Percentiles rank a stretch among this genome's conserved stretches.
phyloP scores from a whole-genome alignment of 2,888 invertebrate genomes.

The Cepaea hortensis region DNA sequence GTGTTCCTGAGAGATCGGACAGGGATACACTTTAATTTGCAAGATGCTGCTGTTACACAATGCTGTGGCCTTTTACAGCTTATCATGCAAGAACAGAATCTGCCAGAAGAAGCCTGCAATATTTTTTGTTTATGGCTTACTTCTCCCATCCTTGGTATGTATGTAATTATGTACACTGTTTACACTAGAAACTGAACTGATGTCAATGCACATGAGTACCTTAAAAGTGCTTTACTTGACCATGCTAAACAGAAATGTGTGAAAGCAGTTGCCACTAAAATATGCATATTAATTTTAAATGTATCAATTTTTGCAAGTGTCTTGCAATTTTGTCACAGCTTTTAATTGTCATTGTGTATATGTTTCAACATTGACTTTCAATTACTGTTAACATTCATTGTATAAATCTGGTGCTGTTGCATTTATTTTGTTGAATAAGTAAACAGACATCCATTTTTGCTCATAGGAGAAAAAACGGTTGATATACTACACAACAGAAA shows the following conservation, averaged over 20 bases:
- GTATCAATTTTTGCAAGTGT: no score
- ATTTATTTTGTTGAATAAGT: no score
- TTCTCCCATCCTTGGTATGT: conserved; percentile 87
- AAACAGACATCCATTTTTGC: no score
- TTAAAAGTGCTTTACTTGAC: background rate
- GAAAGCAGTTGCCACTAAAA: background rate
- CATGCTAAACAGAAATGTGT: background rate
- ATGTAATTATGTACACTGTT: background rate
- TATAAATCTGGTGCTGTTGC: no score
- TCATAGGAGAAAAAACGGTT: no score
- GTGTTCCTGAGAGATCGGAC: conserved; percentile 74
- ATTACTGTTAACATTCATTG: no score
- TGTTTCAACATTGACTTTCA: no score
- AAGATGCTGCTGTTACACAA: conserved; percentile 84
- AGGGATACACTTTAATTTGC: conserved; percentile 84
- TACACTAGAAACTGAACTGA: background rate
- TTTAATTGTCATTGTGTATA: no score
- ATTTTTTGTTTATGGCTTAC: conserved; percentile 95
- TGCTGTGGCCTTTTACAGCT: conserved; percentile 80
- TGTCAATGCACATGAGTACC: background rate
- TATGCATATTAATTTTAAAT: background rate
- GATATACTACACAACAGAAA: no score
- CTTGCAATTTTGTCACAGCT: no score
- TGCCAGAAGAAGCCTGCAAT: conserved; percentile 85
- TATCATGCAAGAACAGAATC: conserved; percentile 85